Conservation (phyloP, 2,888 invertebrate species). For the Epinotia bilunana region DNA sequence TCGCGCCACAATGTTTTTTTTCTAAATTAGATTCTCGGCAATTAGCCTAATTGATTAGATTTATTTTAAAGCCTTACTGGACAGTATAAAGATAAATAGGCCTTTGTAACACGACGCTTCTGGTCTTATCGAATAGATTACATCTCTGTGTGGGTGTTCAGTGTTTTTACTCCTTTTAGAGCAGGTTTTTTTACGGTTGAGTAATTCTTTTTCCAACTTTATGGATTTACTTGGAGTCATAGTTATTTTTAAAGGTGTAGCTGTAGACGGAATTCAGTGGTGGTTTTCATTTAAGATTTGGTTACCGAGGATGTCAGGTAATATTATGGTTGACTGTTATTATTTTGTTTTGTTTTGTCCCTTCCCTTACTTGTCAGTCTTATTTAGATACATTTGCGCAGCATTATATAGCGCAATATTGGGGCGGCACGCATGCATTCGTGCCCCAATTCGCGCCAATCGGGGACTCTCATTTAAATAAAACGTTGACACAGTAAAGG, state of each 20-base stretch:
- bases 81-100: constrained; percentile 47
- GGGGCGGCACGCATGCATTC: no score
- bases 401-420: no score
- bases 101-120: constrained; percentile 50
- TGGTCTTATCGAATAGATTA: constrained; percentile 48
- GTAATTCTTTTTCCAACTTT: constrained; percentile 20
- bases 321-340: neutral
- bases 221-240: constrained; percentile 13
- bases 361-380: no score
- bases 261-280: neutral
- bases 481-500: no score
- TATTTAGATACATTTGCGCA: no score
- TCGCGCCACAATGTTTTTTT: constrained; percentile 50
- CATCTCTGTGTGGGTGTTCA: constrained; percentile 50
- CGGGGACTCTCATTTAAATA: no score
- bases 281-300: constrained; percentile 4
- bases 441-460: no score
- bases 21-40: constrained; percentile 50
- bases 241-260: constrained; percentile 13
- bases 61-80: constrained; percentile 48
- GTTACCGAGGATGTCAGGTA: constrained; percentile 5
- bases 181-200: constrained; percentile 38
- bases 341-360: neutral
- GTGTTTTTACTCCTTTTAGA: constrained; percentile 45
- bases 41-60: constrained; percentile 52